phyloP scores from a whole-genome alignment of 2,888 invertebrate species.

The Phalera bucephala region DNA sequence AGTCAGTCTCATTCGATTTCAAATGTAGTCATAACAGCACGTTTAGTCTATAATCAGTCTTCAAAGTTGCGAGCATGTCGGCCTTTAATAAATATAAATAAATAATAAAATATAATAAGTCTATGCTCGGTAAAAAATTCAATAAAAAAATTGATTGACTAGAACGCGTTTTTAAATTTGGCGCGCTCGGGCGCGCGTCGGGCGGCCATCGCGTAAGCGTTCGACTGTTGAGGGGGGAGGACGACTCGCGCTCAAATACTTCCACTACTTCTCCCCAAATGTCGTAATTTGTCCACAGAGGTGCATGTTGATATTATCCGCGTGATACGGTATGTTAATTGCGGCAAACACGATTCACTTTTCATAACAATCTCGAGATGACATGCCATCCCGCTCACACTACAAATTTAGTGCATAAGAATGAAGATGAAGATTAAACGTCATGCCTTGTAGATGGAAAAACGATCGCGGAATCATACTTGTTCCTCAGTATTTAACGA shows the following conservation, averaged over 20 bases:
- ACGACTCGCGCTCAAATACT: slow-evolving; percentile 60
- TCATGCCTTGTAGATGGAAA: too few relatives aligned
- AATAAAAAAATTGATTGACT: too few relatives aligned
- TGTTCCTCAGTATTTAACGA: slow-evolving; percentile 30
- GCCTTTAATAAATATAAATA: slow-evolving; percentile 3
- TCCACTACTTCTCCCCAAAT: slow-evolving; percentile 61
- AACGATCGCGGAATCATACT: too few relatives aligned
- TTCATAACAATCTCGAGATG: too few relatives aligned
- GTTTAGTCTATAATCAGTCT: neutral
- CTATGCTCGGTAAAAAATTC: too few relatives aligned
- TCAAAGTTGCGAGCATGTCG: neutral
- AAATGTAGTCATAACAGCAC: neutral
- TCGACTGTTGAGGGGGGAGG: slow-evolving; percentile 53
- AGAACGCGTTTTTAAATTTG: slow-evolving; percentile 54
- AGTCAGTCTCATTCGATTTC: slow-evolving; percentile 33
- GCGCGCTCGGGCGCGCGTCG: slow-evolving; percentile 57
- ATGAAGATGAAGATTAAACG: too few relatives aligned
- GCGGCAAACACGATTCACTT: too few relatives aligned
- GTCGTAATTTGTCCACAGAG: slow-evolving; percentile 45
- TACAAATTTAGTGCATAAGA: too few relatives aligned
- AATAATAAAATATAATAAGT: slow-evolving; percentile 39
- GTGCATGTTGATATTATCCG: slow-evolving; percentile 48
- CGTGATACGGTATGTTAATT: slow-evolving; percentile 41
- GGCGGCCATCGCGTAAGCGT: slow-evolving; percentile 65
- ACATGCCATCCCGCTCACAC: too few relatives aligned